Conservation (phyloP, 1,140 invertebrate genomes). For the Leptonema lineaticorne region DNA sequence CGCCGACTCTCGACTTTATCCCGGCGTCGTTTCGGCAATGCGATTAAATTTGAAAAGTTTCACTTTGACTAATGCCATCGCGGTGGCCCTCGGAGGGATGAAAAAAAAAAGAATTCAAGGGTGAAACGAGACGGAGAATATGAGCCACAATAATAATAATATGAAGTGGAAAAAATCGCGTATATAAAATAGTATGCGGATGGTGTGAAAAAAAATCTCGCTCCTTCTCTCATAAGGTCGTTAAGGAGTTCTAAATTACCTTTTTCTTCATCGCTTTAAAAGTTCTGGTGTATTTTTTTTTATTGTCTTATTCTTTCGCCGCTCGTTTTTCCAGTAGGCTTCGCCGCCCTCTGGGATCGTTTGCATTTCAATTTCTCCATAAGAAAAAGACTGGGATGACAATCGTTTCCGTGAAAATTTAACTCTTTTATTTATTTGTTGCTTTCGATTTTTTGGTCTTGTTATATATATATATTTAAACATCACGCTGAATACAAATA, state of each 20-base stretch:
- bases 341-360: conserved; percentile 17
- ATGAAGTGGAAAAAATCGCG: no score
- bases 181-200: no score
- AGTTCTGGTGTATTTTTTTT: conserved; percentile 32
- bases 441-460: no score
- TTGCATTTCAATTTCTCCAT: conserved; percentile 29
- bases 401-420: not conserved
- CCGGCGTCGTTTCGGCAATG: not conserved
- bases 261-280: conserved; percentile 30
- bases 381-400: conserved; percentile 16
- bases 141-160: conserved; percentile 31
- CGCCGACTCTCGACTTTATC: not conserved
- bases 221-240: conserved; percentile 21
- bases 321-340: conserved; percentile 13
- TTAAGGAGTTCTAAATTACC: conserved; percentile 30
- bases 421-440: no score
- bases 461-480: no score
- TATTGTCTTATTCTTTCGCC: conserved; percentile 27
- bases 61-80: conserved; percentile 25
- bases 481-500: no score
- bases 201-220: no score
- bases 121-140: no score
- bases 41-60: conserved; percentile 28
- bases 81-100: not conserved
- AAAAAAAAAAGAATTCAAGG: no score